Conservation (phyloP, 2,113 vertebrate species). For the Bucco capensis region DNA sequence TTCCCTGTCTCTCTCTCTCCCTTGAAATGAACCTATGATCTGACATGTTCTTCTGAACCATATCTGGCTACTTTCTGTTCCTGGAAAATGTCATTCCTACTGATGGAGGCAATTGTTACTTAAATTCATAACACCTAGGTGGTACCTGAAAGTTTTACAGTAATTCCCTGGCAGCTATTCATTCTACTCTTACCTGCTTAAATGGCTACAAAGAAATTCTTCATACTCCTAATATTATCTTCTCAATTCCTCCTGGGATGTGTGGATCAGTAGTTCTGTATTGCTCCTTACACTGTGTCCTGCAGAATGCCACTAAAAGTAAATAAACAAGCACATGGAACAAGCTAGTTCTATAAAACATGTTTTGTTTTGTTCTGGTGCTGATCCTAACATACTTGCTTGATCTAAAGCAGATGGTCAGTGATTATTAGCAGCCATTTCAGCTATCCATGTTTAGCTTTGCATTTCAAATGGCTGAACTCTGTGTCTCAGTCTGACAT, state of each 20-base stretch:
- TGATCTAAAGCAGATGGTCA: not conserved
- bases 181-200: not conserved
- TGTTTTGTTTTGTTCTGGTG: not conserved
- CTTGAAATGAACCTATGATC: not conserved
- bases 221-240: not conserved
- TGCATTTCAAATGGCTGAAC: not conserved
- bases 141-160: not conserved
- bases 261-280: not conserved
- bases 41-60: not conserved
- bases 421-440: not conserved
- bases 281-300: not conserved
- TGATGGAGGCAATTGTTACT: not conserved
- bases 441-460: not conserved
- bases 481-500: not conserved
- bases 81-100: not conserved
- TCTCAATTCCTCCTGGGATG: not conserved
- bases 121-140: not conserved
- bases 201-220: not conserved
- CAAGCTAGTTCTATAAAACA: not conserved
- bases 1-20: not conserved
- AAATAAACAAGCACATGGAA: not conserved
- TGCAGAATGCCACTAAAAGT: not conserved
- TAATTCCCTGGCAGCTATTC: not conserved
- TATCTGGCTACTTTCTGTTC: not conserved
- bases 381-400: not conserved